Evolutionary conservation across 1,140 invertebrate genomes (phyloP), one percentile per base, ranked within the genome.

Genomic region (Saccostrea cuccullata): DNA sequence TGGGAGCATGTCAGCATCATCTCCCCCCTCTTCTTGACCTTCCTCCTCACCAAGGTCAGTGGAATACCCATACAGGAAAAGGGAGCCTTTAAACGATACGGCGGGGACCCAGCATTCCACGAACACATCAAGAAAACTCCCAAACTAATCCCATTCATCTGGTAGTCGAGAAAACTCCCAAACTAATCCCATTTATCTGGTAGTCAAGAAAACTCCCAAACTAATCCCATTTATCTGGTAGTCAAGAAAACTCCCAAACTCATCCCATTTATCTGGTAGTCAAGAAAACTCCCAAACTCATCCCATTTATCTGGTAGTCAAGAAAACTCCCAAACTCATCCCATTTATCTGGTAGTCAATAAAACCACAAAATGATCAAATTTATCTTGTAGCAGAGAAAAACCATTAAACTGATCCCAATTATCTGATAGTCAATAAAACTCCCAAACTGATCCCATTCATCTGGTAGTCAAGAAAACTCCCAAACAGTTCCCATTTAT

Each of bases 51-150:
- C 20, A 91, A 90, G 17, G 90, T 95, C 17, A 94, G 93, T 86
- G 94, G 94, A 3, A 93, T 95, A 87, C 94, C 94, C 1, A 30
- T 93, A 8, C 90, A 94, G 67, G 94, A 95, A 86, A 89, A 88
- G 17, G 89, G 91, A n/a, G 94, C 91, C 12, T 67, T 92, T 64
- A 91, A 92, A 84, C 92, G 91, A 87, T 95, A 94, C 91, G 94
- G 94, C 0, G 85, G 70, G 11, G 89, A 92, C 84, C 93, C 93
- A 36, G 89, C 89, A 13, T 95, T 95, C 85, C 90, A 89, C 17
- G 85, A 90, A 9, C 94, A 95, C 83, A 55, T 94, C 12, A 90
- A 91, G 40, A 91, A 92, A 23, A 95, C 94, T 23, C 91, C 94
- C 26, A 89, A 92, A 70, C 90, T 95, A 8, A 88, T 95, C 47